phyloP scores from a whole-genome alignment of 2,888 invertebrate genomes.

The Patella depressa region DNA sequence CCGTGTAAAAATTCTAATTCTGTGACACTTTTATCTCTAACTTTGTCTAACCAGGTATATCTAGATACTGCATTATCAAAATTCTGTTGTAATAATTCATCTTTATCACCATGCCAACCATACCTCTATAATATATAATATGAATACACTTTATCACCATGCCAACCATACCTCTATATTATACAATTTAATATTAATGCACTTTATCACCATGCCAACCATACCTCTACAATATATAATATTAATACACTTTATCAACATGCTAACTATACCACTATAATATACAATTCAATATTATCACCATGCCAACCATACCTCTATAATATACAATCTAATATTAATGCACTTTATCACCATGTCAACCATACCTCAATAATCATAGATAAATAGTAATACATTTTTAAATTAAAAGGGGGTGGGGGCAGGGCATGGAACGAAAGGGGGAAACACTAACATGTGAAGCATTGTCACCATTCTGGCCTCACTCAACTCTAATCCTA shows the following conservation, averaged over 20 bases:
- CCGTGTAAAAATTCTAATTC: constrained; percentile 68
- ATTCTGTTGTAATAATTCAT: constrained; percentile 59
- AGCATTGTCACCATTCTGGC: no score
- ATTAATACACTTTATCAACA: no score
- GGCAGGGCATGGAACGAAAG: no score
- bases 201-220: no score
- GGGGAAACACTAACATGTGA: no score
- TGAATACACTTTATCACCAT: constrained; percentile 49
- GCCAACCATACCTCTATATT: constrained; percentile 66
- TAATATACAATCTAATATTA: constrained; percentile 11
- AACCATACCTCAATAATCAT: constrained; percentile 63
- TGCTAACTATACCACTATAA: no score
- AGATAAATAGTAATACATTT: no score
- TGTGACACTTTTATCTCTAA: constrained; percentile 64
- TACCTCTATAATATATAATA: constrained; percentile 53
- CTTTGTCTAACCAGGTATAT: constrained; percentile 62
- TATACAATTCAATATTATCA: constrained; percentile 23
- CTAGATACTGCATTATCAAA: constrained; percentile 61
- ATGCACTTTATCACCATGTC: constrained; percentile 57
- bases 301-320: constrained; percentile 69
- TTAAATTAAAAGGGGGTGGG: no score
- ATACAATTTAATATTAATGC: background rate
- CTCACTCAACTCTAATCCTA: no score
- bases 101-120: constrained; percentile 66
- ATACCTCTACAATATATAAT: no score